Conservation (phyloP, 92 coral and sea anemone genomes). For the Anthopleura xanthogrammica region DNA sequence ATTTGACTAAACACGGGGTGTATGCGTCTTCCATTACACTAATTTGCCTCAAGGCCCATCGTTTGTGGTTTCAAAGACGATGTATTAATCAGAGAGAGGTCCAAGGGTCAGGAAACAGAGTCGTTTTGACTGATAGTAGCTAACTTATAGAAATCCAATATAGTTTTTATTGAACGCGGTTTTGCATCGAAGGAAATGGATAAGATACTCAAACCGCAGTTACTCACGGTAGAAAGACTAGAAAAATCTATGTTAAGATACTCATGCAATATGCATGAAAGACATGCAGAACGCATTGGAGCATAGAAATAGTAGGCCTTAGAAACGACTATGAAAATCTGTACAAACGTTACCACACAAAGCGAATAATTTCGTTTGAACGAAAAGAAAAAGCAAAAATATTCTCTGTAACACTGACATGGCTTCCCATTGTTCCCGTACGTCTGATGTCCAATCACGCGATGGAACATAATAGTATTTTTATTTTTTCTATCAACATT, state of each 20-base stretch:
- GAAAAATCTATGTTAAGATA: not conserved
- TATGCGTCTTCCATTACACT: not conserved
- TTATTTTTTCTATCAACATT: too few relatives aligned
- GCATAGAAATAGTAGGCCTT: not conserved
- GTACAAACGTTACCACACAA: not conserved
- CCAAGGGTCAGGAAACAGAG: not conserved
- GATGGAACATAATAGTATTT: not conserved
- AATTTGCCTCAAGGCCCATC: not conserved
- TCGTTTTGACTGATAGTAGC: not conserved
- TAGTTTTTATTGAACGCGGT: not conserved
- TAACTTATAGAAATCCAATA: not conserved
- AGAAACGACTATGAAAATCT: not conserved
- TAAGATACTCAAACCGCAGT: not conserved
- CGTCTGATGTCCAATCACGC: not conserved
- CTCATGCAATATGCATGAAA: not conserved
- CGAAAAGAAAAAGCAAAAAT: not conserved
- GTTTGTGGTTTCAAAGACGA: conserved; percentile 16
- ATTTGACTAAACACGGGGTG: not conserved
- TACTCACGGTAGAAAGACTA: not conserved
- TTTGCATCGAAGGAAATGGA: not conserved
- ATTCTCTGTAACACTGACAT: not conserved
- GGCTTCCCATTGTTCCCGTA: not conserved
- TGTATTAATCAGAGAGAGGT: not conserved
- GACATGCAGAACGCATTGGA: not conserved
- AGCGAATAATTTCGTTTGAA: not conserved